Conservation (phyloP, 1,140 invertebrate genomes). For the Drosophila fuyamai region DNA sequence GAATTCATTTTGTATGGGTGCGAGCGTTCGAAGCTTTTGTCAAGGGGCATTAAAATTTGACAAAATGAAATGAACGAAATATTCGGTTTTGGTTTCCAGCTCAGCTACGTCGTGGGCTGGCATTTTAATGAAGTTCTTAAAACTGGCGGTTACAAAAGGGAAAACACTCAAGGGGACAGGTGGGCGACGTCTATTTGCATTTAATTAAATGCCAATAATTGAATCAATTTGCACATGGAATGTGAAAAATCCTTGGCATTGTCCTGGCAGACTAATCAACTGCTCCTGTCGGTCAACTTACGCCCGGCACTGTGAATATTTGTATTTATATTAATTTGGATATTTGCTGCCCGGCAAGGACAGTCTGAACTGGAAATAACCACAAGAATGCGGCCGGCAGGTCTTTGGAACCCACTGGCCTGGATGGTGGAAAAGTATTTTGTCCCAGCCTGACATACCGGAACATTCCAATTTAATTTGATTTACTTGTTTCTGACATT, state of each 20-base stretch:
- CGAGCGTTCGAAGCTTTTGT: slow-evolving; percentile 45
- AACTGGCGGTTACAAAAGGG: slow-evolving; percentile 8
- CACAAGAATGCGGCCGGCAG: slow-evolving; percentile 21
- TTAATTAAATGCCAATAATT: slow-evolving; percentile 81
- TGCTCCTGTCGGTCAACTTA: slow-evolving; percentile 54
- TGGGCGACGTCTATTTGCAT: slow-evolving; percentile 65
- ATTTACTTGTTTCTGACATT: slow-evolving; percentile 32
- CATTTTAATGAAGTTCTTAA: slow-evolving; percentile 75
- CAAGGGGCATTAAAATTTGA: slow-evolving; percentile 74
- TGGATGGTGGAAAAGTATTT: slow-evolving; percentile 11
- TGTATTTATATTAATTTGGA: slow-evolving; percentile 74
- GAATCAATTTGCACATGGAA: slow-evolving; percentile 77
- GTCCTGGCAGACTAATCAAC: slow-evolving; percentile 69
- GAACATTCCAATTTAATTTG: slow-evolving; percentile 40
- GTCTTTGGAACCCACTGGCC: slow-evolving; percentile 3
- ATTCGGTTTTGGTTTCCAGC: slow-evolving; percentile 62
- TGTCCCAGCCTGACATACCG: slow-evolving; percentile 13
- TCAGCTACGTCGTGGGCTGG: slow-evolving; percentile 31
- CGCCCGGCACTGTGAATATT: slow-evolving; percentile 57
- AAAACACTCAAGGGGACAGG: background rate
- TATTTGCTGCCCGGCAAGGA: slow-evolving; percentile 40
- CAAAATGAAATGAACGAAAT: slow-evolving; percentile 72
- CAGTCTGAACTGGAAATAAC: slow-evolving; percentile 11
- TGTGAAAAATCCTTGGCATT: slow-evolving; percentile 71
- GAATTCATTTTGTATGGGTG: slow-evolving; percentile 12